phyloP scores from a whole-genome alignment of 37 sponge, comb jelly and placozoan species.

The Agelas oroides region DNA sequence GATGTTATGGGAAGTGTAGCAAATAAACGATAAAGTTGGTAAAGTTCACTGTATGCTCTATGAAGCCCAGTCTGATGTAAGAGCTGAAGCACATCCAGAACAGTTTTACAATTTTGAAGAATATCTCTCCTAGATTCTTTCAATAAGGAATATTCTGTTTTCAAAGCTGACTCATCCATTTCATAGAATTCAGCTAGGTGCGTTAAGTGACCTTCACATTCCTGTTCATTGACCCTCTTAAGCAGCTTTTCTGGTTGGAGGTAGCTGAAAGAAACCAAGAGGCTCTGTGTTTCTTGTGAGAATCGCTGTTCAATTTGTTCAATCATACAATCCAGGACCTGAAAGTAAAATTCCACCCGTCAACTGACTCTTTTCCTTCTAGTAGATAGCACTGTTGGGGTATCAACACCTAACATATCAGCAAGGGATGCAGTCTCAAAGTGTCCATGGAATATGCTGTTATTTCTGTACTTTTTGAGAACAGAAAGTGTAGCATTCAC shows the following conservation, averaged over 20 bases:
- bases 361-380: slow-evolving; percentile 7
- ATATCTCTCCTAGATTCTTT: slow-evolving; percentile 6
- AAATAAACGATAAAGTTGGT: slow-evolving; percentile 13
- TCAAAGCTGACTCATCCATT: background rate
- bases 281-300: no score
- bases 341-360: background rate
- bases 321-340: slow-evolving; percentile 6
- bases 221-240: background rate
- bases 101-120: slow-evolving; percentile 5
- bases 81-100: slow-evolving; percentile 3
- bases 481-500: slow-evolving; percentile 6
- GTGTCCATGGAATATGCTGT: background rate
- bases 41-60: slow-evolving; percentile 16
- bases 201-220: background rate
- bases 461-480: background rate
- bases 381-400: slow-evolving; percentile 4
- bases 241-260: slow-evolving; percentile 8
- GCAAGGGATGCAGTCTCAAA: slow-evolving; percentile 1
- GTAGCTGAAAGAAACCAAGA: background rate
- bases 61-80: slow-evolving; percentile 14
- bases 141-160: slow-evolving; percentile 1
- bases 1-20: slow-evolving; percentile 8
- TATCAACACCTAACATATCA: background rate
- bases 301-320: no score
- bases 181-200: slow-evolving; percentile 5